Base-by-base conservation (phyloP, 64 coral and sea anemone genomes). In the Dendrophyllia cribrosa region DNA sequence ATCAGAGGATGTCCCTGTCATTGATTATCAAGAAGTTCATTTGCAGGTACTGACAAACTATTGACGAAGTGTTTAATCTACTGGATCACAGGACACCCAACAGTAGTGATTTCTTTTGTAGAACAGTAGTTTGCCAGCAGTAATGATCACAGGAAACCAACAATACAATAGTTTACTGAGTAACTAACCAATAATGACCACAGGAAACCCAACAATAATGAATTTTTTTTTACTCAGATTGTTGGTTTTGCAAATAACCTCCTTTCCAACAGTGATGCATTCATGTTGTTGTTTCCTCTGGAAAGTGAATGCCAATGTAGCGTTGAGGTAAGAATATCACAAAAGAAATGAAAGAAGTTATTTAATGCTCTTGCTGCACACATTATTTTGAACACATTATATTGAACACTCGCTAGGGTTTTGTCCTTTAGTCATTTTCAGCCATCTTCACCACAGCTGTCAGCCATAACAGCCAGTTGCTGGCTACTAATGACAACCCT, bases 231-330 rank as follows among this genome's bases (percentile, higher is more conserved):
- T 67, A 9, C 21, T 75, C 51, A 93, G 91, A 85, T 93, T 44
- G n/a, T 86, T 68, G 22, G 21, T 9, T 65, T 93, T 76, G 68
- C 87, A 15, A 85, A 93, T 60, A 87, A 50, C 56, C 53, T 93
- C 21, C 82, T 93, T 49, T 86, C 82, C 58, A 75, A 77, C 20
- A 68, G 5, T 10, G 74, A 76, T 12, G 70, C 71, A 43, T 72
- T 60, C 6, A 66, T 65, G 15, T 71, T 75, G 19, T 64, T 86
- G 14, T 84, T 67, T 87, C 79, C 74, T 2, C 44, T 70, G 53
- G 91, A 93, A n/a, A 82, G 77, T 61, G 90, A 92, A 85, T 93
- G 91, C n/a, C 82, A 86, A 1, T 93, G 91, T 72, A 93, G 49
- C 3, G 51, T 93, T 51, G 91, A 93, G 82, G 91, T 93, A 58